These are phyloP conservation scores for Pseudois nayaur DNA, from an alignment of 2,113 vertebrate genomes.

Conservation along the genomic window DNA sequence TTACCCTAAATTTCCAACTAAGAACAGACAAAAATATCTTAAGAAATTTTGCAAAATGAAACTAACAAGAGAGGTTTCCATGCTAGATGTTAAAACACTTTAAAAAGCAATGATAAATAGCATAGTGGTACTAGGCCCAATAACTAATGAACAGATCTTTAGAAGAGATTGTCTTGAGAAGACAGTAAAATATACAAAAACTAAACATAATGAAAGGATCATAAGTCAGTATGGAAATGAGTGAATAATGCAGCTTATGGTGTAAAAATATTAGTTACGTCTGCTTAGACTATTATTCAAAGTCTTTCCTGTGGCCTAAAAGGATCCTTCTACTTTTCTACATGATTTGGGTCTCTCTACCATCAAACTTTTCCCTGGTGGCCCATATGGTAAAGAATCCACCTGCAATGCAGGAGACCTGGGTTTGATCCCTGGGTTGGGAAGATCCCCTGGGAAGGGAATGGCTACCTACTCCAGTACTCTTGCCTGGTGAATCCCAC, in stretches of 20 bases:
- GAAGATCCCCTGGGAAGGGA: background rate
- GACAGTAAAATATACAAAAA: background rate
- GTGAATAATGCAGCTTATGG: background rate
- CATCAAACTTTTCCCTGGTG: background rate
- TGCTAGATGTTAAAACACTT: background rate
- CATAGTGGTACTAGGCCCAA: background rate
- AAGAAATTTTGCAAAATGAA: slow-evolving; percentile 15
- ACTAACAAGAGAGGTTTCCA: background rate
- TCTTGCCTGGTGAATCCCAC: background rate
- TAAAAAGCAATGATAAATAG: background rate
- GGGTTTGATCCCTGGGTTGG: background rate
- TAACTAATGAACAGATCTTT: background rate
- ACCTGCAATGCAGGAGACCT: background rate
- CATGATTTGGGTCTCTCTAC: background rate
- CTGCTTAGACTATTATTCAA: background rate
- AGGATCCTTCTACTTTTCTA: background rate
- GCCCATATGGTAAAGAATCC: background rate
- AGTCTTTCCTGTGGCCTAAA: background rate
- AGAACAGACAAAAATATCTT: background rate
- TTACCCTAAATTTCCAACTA: background rate
- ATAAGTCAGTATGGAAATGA: background rate
- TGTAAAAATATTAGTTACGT: background rate
- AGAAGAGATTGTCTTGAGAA: slow-evolving; percentile 17
- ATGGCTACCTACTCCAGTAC: background rate
- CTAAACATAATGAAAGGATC: background rate